Evolutionary conservation across 1,140 invertebrate genomes (phyloP).

Genomic region (Diorhabda sublineata): DNA sequence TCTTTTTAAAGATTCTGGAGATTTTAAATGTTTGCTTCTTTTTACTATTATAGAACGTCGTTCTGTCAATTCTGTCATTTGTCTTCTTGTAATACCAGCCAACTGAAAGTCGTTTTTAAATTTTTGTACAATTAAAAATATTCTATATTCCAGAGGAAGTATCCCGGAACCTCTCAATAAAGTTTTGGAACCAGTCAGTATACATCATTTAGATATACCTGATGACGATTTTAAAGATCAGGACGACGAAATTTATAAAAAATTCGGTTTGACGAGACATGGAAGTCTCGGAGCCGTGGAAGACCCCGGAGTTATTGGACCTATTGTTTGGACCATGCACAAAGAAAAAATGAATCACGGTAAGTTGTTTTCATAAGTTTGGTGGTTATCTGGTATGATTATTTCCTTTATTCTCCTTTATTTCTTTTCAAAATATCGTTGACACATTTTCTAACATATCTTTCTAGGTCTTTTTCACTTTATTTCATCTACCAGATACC

Average conservation of each 20-base stretch:
- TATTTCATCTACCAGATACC: too few relatives aligned
- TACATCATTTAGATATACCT: conserved; percentile 58
- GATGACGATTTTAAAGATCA: conserved; percentile 48
- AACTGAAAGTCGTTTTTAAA: background rate
- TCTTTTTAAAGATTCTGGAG: too few relatives aligned
- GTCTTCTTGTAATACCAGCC: background rate
- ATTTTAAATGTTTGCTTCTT: too few relatives aligned
- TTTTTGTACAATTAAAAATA: background rate
- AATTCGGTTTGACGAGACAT: conserved; percentile 46
- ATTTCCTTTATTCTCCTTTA: too few relatives aligned
- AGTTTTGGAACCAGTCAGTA: conserved; percentile 70
- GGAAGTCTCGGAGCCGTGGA: conserved; percentile 56
- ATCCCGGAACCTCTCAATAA: conserved; percentile 69
- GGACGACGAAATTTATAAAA: conserved; percentile 23
- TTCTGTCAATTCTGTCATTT: background rate
- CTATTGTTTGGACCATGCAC: conserved; percentile 74
- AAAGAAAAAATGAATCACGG: conserved; percentile 49
- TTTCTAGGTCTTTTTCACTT: too few relatives aligned
- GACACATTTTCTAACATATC: too few relatives aligned
- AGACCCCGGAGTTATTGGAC: conserved; percentile 80
- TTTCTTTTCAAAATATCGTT: too few relatives aligned
- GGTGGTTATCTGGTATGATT: too few relatives aligned
- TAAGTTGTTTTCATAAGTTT: conserved; percentile 7
- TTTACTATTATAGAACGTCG: background rate
- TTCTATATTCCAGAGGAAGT: conserved; percentile 52